phyloP scores from a whole-genome alignment of 23 tunicate genomes.

The Halocynthia roretzi region DNA sequence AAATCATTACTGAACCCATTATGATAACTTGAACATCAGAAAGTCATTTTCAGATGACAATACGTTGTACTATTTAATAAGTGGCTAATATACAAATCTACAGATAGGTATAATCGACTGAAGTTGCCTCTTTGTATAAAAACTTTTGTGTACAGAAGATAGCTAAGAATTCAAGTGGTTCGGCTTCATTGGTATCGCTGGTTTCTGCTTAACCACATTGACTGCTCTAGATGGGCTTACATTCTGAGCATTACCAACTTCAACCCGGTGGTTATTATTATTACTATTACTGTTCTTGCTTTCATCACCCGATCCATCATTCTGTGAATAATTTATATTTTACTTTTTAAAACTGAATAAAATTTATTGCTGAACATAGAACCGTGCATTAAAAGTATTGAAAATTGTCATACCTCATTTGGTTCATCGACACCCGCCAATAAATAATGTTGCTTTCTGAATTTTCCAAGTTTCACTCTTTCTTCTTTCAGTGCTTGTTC shows the following conservation, averaged over 20 bases:
- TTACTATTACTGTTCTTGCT: constrained; percentile 4
- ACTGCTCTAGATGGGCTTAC: too few relatives aligned
- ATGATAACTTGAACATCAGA: too few relatives aligned
- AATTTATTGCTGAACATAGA: too few relatives aligned
- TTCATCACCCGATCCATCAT: not conserved
- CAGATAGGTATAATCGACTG: too few relatives aligned
- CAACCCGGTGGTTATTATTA: not conserved
- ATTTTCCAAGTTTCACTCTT: constrained; percentile 46
- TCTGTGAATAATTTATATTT: not conserved
- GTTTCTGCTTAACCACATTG: constrained; percentile 6
- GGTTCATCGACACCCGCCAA: constrained; percentile 66
- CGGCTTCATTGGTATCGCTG: constrained; percentile 16
- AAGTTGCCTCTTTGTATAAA: too few relatives aligned
- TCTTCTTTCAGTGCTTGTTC: constrained; percentile 77
- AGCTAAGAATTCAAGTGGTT: not conserved
- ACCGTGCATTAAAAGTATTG: too few relatives aligned
- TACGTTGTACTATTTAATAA: too few relatives aligned
- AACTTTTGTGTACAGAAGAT: too few relatives aligned
- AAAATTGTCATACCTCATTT: constrained; percentile 17
- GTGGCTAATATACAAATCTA: too few relatives aligned
- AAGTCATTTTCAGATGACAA: too few relatives aligned
- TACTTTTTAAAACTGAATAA: too few relatives aligned
- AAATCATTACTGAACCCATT: too few relatives aligned
- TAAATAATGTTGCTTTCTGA: constrained; percentile 82
- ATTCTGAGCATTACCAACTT: not conserved